Evolutionary conservation across 2,888 invertebrate species (phyloP).

Genomic region (Drosophila anomalata): DNA sequence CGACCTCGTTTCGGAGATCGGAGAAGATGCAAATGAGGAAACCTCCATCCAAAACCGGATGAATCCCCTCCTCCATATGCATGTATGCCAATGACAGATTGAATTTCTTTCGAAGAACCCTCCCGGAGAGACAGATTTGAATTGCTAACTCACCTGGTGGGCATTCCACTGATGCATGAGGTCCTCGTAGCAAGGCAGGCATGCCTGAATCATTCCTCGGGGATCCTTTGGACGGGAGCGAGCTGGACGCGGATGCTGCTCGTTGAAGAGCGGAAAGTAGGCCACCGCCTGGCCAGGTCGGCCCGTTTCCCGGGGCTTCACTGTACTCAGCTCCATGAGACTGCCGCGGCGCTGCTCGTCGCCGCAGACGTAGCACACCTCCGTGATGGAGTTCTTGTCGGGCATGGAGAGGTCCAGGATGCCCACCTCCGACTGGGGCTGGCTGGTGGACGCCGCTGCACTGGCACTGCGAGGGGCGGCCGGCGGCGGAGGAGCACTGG

Average conservation of each 20-base stretch:
- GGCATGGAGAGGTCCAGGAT: constrained; percentile 96
- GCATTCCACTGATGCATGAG: constrained; percentile 94
- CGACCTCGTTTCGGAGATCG: constrained; percentile 11
- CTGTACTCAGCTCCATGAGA: constrained; percentile 88
- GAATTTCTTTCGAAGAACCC: not conserved
- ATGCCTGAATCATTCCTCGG: constrained; percentile 91
- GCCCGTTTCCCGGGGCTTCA: constrained; percentile 85
- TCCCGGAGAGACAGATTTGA: not conserved
- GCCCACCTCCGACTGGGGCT: constrained; percentile 87
- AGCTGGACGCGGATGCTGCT: constrained; percentile 93
- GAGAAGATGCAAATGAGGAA: constrained; percentile 11
- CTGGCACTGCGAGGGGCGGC: constrained; percentile 16
- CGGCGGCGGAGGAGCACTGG: constrained; percentile 34
- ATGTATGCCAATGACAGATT: constrained; percentile 23
- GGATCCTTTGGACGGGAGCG: constrained; percentile 94
- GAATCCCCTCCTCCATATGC: constrained; percentile 23
- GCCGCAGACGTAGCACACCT: constrained; percentile 95
- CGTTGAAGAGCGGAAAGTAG: constrained; percentile 90
- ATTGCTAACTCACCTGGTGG: constrained; percentile 86
- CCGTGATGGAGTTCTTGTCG: constrained; percentile 94
- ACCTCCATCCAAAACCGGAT: constrained; percentile 11
- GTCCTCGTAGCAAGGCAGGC: constrained; percentile 93
- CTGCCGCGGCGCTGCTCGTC: constrained; percentile 94
- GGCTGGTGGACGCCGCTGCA: constrained; percentile 59
- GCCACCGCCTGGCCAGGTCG: constrained; percentile 85